Conservation (phyloP, 2,888 invertebrate genomes). For the Eilema sororculum region DNA sequence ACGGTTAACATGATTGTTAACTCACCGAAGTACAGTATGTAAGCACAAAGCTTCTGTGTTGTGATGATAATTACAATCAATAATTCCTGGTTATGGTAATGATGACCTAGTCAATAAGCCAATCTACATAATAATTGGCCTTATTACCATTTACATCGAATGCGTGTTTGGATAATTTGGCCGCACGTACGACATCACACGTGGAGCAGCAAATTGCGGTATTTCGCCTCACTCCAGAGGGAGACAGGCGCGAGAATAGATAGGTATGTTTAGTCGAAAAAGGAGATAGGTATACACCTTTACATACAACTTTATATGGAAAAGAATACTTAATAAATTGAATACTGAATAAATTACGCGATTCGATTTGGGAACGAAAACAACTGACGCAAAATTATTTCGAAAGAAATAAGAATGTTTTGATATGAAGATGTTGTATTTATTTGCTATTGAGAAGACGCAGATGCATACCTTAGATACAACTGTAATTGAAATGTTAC, state of each 20-base stretch:
- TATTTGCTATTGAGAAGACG: background rate
- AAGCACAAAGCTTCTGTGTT: background rate
- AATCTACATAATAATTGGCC: conserved; percentile 40
- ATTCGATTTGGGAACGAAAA: conserved; percentile 12
- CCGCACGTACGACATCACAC: conserved; percentile 1
- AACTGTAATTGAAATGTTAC: no score
- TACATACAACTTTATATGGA: no score
- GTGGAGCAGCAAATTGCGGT: background rate
- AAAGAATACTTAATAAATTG: no score
- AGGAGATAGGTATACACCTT: no score
- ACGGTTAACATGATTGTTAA: no score
- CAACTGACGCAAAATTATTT: conserved; percentile 6
- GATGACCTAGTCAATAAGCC: conserved; percentile 24
- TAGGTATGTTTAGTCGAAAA: no score
- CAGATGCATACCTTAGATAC: background rate
- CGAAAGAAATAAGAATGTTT: background rate
- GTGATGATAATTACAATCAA: conserved; percentile 19
- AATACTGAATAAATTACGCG: conserved; percentile 5
- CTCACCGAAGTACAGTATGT: background rate
- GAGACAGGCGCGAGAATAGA: no score
- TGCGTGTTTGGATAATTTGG: conserved; percentile 17
- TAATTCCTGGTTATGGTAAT: conserved; percentile 30
- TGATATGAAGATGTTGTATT: background rate
- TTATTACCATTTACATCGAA: conserved; percentile 26
- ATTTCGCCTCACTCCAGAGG: no score